phyloP scores from a whole-genome alignment of 1,140 invertebrate species.

The Tetramorium parvispinum region DNA sequence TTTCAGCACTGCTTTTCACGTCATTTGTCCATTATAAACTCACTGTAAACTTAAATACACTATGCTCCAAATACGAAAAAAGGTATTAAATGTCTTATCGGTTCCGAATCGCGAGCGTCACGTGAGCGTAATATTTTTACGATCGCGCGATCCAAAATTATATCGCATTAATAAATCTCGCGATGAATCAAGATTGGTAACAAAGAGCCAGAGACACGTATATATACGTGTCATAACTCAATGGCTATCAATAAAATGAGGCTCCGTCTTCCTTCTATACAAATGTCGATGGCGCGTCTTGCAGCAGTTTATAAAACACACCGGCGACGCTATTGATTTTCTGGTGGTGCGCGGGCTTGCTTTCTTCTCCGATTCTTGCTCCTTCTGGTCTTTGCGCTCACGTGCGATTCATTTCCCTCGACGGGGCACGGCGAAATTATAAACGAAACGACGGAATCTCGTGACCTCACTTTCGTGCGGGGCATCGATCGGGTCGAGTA shows the following conservation, averaged over 20 bases:
- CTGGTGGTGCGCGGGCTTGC: not conserved
- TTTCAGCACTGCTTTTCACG: not conserved
- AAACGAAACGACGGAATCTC: conserved; percentile 74
- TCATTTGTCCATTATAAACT: not conserved
- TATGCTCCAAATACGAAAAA: not conserved
- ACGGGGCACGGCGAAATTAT: conserved; percentile 68
- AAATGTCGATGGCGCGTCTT: conserved; percentile 53
- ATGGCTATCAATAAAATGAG: conserved; percentile 14
- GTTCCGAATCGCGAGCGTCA: not conserved
- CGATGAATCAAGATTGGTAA: not conserved
- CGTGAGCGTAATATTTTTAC: conserved; percentile 19
- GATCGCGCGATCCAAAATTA: conserved; percentile 10
- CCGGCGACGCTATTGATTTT: conserved; percentile 55
- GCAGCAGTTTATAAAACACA: conserved; percentile 56
- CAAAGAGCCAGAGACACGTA: not conserved
- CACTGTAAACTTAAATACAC: not conserved
- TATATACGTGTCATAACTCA: conserved; percentile 16
- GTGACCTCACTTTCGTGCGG: conserved; percentile 69
- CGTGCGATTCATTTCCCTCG: conserved; percentile 71
- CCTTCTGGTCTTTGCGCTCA: conserved; percentile 42
- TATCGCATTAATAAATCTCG: conserved; percentile 32
- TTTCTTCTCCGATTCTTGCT: conserved; percentile 52
- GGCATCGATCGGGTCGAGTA: conserved; percentile 67
- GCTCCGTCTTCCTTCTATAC: not conserved
- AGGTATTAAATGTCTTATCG: not conserved